These are phyloP conservation scores for Melanostigma gelatinosum DNA, from an alignment of 2,113 vertebrate species.

Conservation along the genomic window DNA sequence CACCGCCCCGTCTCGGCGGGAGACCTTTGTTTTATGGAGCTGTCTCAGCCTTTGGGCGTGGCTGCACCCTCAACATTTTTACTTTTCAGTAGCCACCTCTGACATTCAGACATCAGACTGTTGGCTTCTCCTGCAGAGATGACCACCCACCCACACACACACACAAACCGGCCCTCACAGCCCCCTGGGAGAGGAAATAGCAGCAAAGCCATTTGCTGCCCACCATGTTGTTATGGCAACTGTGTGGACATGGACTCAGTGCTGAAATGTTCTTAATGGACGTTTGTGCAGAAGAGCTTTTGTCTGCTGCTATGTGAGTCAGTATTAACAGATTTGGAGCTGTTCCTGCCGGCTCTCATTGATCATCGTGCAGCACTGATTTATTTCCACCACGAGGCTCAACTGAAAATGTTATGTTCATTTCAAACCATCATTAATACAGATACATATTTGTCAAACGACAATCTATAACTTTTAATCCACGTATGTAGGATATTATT, in stretches of 20 bases:
- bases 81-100: constrained; percentile 17
- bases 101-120: constrained; percentile 34
- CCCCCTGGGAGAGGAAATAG: constrained; percentile 54
- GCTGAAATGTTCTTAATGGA: constrained; percentile 51
- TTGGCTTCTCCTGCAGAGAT: constrained; percentile 13
- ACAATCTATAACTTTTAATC: background rate
- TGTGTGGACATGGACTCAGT: constrained; percentile 36
- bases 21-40: background rate
- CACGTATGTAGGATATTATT: background rate
- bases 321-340: constrained; percentile 8
- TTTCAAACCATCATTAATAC: background rate
- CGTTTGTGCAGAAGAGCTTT: constrained; percentile 49
- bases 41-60: constrained; percentile 37
- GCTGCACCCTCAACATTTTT: constrained; percentile 12
- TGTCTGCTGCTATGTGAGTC: constrained; percentile 45
- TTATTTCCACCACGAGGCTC: constrained; percentile 30
- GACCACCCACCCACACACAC: constrained; percentile 36
- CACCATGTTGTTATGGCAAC: constrained; percentile 83
- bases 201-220: constrained; percentile 58
- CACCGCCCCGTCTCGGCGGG: background rate
- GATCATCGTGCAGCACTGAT: constrained; percentile 47
- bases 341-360: constrained; percentile 20
- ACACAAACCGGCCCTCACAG: background rate
- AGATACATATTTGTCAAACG: background rate
- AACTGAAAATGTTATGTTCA: background rate